Base-by-base conservation (phyloP, 1,140 invertebrate species). In the Drosophila pachea region DNA sequence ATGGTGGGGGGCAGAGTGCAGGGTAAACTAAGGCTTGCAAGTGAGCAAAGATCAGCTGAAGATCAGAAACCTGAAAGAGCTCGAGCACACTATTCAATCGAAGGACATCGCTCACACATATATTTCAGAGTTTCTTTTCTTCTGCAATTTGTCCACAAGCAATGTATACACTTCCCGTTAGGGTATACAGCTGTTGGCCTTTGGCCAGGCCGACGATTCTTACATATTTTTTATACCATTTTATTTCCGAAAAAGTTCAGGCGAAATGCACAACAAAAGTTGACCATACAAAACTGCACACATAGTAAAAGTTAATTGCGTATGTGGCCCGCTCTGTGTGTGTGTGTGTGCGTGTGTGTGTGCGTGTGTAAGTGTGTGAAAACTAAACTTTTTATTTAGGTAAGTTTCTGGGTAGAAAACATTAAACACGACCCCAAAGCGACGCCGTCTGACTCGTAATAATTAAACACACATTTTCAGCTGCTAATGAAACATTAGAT, bases 381-480 rank as follows among this genome's bases (percentile, higher is more conserved):
- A 82, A 82, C 49, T 64, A 81, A 86, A 72, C 49, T 71, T 67
- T 81, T 79, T 83, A 68, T 84, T 76, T 76, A 83, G 79, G 76
- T 84, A 84, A 84, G 76, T 86, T 84, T 73, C 53, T 60, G 68
- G 64, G 67, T 69, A 69, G 68, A 66, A 59, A 71, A 67, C 68
- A 71, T 71, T 67, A 71, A 69, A 64, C 66, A 69, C 59, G 70
- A 58, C 48, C 60, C 69, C 69, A 55, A 70, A 84, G 74, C 71
- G 50, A 49, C 45, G 58, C 31, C 42, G 60, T 45, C 50, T 33
- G 22, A 38, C 61, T 68, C 63, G 67, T 54, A 77, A 86, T 86
- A 86, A 86, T 86, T 86, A 86, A 86, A 81, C 76, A 81, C 74
- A 86, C 81, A 86, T 86, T 86, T 86, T 79, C 84, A 79, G 73